Percentiles rank a stretch among this genome's conserved stretches.
Evolutionary conservation across 2,113 vertebrate genomes (phyloP).

Genomic region (Scatophagus argus): DNA sequence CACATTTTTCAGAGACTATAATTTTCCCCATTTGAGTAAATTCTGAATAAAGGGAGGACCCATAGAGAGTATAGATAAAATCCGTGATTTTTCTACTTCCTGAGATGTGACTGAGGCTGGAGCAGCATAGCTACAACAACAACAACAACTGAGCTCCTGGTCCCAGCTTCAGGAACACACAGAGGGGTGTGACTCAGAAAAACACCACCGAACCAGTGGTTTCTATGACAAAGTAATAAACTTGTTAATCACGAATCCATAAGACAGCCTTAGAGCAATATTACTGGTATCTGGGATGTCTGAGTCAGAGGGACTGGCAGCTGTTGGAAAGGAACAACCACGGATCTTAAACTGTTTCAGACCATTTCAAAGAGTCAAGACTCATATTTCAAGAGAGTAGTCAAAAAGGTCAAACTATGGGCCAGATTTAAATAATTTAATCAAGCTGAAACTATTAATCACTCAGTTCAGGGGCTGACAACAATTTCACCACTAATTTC

Average conservation of each 20-base stretch:
- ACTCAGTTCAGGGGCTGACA: no score
- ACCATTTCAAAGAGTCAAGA: not conserved
- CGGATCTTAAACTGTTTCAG: not conserved
- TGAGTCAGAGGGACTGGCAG: conserved; percentile 4
- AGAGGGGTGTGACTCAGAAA: not conserved
- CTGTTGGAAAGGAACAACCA: not conserved
- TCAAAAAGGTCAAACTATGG: no score
- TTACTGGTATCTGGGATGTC: not conserved
- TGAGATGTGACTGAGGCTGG: not conserved
- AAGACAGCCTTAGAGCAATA: not conserved
- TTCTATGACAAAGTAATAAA: conserved; percentile 6
- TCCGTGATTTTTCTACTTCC: not conserved
- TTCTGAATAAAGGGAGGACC: not conserved
- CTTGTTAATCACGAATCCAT: conserved; percentile 10
- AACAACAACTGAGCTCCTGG: not conserved
- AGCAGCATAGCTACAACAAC: not conserved
- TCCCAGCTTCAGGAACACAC: not conserved
- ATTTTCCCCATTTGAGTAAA: not conserved
- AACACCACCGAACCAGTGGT: not conserved
- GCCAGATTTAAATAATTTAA: no score
- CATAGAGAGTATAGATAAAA: not conserved
- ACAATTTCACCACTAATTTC: no score
- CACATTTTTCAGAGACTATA: not conserved
- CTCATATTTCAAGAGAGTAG: not conserved
- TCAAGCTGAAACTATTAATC: no score